Evolutionary conservation across 2,797 vertebrate genomes (phyloP).

Genomic region (Premnoplex brunnescens): DNA sequence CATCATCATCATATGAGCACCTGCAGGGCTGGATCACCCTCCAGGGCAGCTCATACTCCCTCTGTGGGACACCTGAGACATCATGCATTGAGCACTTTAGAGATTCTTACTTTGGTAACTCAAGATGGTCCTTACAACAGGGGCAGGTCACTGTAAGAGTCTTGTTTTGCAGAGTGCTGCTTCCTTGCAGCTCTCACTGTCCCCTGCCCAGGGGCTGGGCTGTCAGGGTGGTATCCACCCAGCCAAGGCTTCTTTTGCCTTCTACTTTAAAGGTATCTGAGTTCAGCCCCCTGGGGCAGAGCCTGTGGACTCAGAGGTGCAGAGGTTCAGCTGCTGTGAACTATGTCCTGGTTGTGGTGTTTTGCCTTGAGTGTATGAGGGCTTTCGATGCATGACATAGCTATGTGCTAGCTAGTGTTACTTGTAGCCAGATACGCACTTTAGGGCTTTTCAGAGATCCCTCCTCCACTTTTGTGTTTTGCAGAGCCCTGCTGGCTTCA

Average conservation of each 20-base stretch:
- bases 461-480: neutral
- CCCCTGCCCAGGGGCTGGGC: neutral
- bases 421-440: neutral
- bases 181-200: neutral
- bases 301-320: neutral
- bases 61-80: neutral
- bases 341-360: neutral
- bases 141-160: neutral
- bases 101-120: neutral
- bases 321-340: neutral
- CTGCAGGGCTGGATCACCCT: neutral
- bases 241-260: neutral
- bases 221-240: neutral
- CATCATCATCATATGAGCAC: neutral
- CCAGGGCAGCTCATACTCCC: neutral
- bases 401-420: neutral
- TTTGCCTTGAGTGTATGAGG: neutral
- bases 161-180: neutral
- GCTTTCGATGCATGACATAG: neutral
- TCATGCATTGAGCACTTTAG: neutral
- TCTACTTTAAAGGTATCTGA: neutral
- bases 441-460: neutral
- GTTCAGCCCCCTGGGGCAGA: neutral
- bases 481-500: neutral
- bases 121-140: neutral